Evolutionary conservation across 2,797 vertebrate species (phyloP), one percentile per base, ranked within the genome.

Genomic region (Chrysocyon brachyurus): DNA sequence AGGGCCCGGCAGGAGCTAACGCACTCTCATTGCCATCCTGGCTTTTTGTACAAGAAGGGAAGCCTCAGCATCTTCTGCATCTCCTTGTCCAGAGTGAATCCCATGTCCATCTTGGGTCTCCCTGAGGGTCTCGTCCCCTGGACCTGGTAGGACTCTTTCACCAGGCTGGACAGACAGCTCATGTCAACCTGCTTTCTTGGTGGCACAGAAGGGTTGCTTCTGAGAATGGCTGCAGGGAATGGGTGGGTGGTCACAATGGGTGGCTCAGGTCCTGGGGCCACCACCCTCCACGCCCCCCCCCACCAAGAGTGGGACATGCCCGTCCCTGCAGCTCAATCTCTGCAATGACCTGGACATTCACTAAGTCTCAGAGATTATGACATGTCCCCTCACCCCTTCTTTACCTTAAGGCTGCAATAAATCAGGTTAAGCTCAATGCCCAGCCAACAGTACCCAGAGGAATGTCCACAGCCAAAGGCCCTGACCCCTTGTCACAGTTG

Each of bases 171-270:
- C 14, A 5, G 28, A 14, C n/a, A 15, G 17, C 17, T 66, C n/a
- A 6, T 4, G 19, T 68, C 54, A 21, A 21, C 28, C 22, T 36
- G 70, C 31, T 64, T 12, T 64, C 73, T 78, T 22, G 11, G 26
- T 52, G 40, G 19, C 36, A 21, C 17, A 2, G 33, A 36, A 6
- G 2, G 5, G 75, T 49, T 1, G 59, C 40, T n/a, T 10, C 15
- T 5, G 57, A 7, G 31, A 12, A 31, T 22, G 28, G 59, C 46
- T 0, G 0, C 22, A 19, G 21, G 59, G n/a, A 78, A 28, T 3
- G 22, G 16, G 24, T 11, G 6, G 31, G 22, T 22, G 5, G 12
- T 3, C 0, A 5, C 0, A 0, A 12, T 1, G 28, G 49, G 26
- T 31, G 59, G 46, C 28, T 36, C 26, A 2, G 61, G 19, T 21